Conservation (phyloP, 2,113 vertebrate genomes). For the Melospiza georgiana region DNA sequence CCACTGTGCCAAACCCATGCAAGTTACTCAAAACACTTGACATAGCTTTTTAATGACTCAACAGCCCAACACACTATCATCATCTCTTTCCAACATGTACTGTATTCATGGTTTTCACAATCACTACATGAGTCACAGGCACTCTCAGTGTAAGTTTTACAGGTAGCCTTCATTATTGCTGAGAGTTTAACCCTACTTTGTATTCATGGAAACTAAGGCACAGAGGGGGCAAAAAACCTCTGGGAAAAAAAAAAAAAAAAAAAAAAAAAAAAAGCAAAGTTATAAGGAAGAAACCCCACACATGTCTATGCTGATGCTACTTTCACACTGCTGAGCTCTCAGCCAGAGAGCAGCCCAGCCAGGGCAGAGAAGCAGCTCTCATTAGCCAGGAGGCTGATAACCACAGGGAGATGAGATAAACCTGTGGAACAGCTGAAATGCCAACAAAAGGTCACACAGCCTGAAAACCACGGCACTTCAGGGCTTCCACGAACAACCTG, state of each 20-base stretch:
- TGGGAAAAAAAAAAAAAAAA: not conserved
- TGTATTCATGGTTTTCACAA: conserved; percentile 33
- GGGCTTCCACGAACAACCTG: not conserved
- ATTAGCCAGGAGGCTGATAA: not conserved
- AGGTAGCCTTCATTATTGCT: not conserved
- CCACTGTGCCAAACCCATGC: not conserved
- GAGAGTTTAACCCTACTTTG: not conserved
- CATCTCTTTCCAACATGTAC: not conserved
- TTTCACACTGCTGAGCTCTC: not conserved
- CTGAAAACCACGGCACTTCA: not conserved
- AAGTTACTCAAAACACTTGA: conserved; percentile 16
- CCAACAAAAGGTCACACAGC: not conserved
- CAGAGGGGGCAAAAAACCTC: not conserved
- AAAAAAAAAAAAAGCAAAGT: not conserved
- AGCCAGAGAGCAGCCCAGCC: not conserved
- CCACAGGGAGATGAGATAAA: conserved; percentile 13
- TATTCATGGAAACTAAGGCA: not conserved
- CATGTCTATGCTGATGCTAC: not conserved
- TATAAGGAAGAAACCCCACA: not conserved
- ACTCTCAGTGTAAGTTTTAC: not conserved
- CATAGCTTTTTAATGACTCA: conserved; percentile 36
- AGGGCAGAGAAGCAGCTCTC: not conserved
- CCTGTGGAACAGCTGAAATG: not conserved
- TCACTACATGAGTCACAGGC: not conserved
- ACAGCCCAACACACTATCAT: not conserved